Evolutionary conservation across 2,888 invertebrate species (phyloP).

Genomic region (Malachius bipustulatus): DNA sequence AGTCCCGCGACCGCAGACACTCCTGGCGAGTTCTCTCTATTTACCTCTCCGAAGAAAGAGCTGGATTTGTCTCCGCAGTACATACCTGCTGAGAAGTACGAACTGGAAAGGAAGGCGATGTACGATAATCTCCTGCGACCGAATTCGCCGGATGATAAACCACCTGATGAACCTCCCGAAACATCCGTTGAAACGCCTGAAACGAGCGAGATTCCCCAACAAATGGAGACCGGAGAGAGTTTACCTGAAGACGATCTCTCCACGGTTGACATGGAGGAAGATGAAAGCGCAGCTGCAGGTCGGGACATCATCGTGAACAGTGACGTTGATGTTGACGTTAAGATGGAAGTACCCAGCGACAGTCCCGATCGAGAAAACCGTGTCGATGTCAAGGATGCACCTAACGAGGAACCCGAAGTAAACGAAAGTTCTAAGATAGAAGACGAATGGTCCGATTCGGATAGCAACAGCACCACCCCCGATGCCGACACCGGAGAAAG

Average conservation of each 20-base stretch:
- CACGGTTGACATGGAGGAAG: conserved; percentile 4
- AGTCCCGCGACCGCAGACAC: conserved; percentile 35
- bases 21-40: conserved; percentile 28
- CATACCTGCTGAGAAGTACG: conserved; percentile 38
- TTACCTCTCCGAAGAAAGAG: conserved; percentile 33
- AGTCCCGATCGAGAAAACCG: background rate
- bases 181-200: background rate
- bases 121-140: conserved; percentile 35
- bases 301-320: background rate
- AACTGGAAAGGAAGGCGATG: conserved; percentile 36
- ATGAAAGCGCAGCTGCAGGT: conserved; percentile 6
- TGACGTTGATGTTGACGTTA: background rate
- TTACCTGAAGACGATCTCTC: conserved; percentile 5
- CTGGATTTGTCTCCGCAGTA: conserved; percentile 35
- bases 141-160: conserved; percentile 23
- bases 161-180: background rate
- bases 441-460: conserved; percentile 30
- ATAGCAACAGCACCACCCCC: conserved; percentile 28
- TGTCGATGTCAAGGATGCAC: conserved; percentile 14
- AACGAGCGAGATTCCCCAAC: conserved; percentile 27
- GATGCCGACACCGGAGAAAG: conserved; percentile 16
- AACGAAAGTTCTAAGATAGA: conserved; percentile 17
- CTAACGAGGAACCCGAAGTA: conserved; percentile 10
- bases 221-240: conserved; percentile 18
- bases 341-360: background rate